phyloP scores from a whole-genome alignment of 1,140 invertebrate species.

The Drosophila varians region DNA sequence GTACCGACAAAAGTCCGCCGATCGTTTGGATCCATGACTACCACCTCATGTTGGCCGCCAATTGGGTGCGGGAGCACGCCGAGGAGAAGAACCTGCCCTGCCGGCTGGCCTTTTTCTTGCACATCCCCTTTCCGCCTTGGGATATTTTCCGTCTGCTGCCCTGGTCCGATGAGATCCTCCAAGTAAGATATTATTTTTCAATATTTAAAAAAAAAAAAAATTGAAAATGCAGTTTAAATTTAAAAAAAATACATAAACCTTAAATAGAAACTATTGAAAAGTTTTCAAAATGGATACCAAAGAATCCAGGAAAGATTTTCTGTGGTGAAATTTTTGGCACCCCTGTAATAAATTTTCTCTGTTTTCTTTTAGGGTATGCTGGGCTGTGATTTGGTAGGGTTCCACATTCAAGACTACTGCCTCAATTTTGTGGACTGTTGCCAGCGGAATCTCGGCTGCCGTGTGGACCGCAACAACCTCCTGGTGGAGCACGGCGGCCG shows the following conservation, averaged over 20 bases:
- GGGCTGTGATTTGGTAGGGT: conserved; percentile 95
- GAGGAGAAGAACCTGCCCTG: conserved; percentile 91
- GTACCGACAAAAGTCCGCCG: conserved; percentile 85
- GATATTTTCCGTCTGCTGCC: conserved; percentile 95
- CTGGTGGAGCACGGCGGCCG: conserved; percentile 94
- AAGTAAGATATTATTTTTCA: conserved; percentile 77
- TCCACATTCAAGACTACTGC: conserved; percentile 96
- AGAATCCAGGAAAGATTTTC: no score
- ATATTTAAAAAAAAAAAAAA: background rate
- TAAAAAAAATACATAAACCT: no score
- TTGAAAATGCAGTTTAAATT: no score
- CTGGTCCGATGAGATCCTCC: conserved; percentile 95
- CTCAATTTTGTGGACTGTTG: conserved; percentile 96
- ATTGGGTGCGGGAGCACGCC: conserved; percentile 92
- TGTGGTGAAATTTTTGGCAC: no score
- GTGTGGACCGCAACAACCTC: conserved; percentile 93
- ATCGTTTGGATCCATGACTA: conserved; percentile 97
- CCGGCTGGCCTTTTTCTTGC: conserved; percentile 95
- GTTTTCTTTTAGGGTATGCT: conserved; percentile 87
- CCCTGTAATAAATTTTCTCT: background rate
- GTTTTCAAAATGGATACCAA: no score
- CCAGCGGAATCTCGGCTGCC: conserved; percentile 92
- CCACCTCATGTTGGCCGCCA: conserved; percentile 95
- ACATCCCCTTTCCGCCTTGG: conserved; percentile 97
- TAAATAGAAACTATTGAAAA: no score